phyloP scores from a whole-genome alignment of 2,888 invertebrate species.

The Lepidocyrtoides sp. region DNA sequence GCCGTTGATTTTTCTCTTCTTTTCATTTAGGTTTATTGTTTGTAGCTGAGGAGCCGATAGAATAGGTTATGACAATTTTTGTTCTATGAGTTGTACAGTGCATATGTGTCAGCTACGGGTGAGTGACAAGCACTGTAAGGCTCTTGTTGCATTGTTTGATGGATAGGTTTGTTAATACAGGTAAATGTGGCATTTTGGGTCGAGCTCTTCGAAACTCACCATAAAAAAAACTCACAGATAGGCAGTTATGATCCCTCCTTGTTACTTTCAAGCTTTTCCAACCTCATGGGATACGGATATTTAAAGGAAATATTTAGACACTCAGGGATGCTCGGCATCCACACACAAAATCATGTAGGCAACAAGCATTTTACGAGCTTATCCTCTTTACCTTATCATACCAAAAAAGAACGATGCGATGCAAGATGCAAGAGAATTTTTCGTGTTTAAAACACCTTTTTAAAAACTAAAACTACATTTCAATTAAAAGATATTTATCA shows the following conservation, averaged over 20 bases:
- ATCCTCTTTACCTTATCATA: too few species aligned
- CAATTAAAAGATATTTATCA: conserved; percentile 59
- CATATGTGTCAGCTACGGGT: not conserved
- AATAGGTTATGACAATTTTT: conserved; percentile 15
- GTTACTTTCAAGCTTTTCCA: not conserved
- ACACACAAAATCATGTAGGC: not conserved
- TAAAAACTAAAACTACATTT: conserved; percentile 2
- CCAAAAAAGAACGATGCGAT: not conserved
- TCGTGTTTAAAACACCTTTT: conserved; percentile 10
- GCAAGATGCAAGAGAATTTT: conserved; percentile 21
- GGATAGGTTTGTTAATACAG: conserved; percentile 69
- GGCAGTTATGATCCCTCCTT: conserved; percentile 15
- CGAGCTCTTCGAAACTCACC: conserved; percentile 17
- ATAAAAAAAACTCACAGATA: conserved; percentile 18
- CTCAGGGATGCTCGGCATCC: conserved; percentile 34
- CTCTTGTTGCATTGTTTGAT: conserved; percentile 58
- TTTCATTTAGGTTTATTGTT: conserved; percentile 26
- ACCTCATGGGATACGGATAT: conserved; percentile 38
- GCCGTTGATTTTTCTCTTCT: conserved; percentile 56
- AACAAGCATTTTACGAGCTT: too few species aligned
- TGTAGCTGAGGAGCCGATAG: not conserved
- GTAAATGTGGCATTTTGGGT: conserved; percentile 71
- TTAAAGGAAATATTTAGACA: conserved; percentile 67
- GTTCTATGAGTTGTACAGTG: too few species aligned
- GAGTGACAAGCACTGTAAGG: conserved; percentile 34